Evolutionary conservation across 2,797 vertebrate genomes (phyloP).

Genomic region (Loriculus beryllinus): DNA sequence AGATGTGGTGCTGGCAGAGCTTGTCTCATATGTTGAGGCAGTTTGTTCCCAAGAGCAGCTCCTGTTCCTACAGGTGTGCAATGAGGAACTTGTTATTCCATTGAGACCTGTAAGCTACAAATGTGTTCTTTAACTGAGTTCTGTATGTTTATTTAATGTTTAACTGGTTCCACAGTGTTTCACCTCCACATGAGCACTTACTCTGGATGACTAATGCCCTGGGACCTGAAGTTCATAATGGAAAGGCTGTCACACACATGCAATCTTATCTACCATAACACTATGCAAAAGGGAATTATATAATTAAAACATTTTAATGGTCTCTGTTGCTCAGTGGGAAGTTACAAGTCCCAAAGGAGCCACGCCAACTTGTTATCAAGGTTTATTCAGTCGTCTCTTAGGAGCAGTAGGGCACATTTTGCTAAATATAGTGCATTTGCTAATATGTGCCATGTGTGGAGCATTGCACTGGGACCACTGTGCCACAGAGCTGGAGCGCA

Average conservation of each 20-base stretch:
- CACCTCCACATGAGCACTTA: background rate
- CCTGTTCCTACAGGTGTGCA: background rate
- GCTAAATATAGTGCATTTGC: conserved; percentile 47
- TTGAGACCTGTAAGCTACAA: background rate
- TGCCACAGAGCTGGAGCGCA: background rate
- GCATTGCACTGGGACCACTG: background rate
- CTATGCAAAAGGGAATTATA: conserved; percentile 55
- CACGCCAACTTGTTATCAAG: conserved; percentile 55
- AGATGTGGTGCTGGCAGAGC: background rate
- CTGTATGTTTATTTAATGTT: background rate
- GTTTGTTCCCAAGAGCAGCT: background rate
- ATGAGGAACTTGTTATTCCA: background rate
- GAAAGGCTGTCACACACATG: conserved; percentile 35
- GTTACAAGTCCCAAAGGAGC: conserved; percentile 44
- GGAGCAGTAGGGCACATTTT: conserved; percentile 8
- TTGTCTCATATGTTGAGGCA: background rate
- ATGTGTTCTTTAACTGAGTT: background rate
- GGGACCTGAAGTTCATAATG: background rate
- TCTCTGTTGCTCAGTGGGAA: conserved; percentile 46
- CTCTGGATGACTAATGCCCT: background rate
- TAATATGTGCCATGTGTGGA: background rate
- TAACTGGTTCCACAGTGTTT: background rate
- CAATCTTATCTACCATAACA: conserved; percentile 30
- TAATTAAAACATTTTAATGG: conserved; percentile 44
- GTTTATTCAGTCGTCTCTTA: conserved; percentile 52